A percentile compares a stretch with the other conserved stretches of the same genome.
These are phyloP conservation scores for Anhinga anhinga DNA, from an alignment of 2,113 vertebrate genomes.

Conservation along the genomic window DNA sequence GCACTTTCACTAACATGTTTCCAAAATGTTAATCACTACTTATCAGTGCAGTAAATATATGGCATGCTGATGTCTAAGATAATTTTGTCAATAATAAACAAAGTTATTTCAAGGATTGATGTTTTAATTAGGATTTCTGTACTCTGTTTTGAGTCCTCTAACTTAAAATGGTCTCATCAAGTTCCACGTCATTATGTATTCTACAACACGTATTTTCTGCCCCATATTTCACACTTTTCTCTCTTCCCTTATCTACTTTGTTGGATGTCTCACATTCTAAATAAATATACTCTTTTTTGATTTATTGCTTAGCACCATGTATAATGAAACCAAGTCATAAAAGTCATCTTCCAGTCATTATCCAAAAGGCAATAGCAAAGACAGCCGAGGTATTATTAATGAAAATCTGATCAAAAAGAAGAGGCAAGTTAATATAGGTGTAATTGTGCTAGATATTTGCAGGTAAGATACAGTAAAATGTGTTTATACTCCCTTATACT, in stretches of 20 bases:
- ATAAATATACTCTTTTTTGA: slow-evolving; percentile 5
- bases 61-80: background rate
- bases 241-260: background rate
- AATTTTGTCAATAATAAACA: background rate
- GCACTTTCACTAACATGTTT: background rate
- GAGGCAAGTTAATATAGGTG: background rate
- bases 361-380: background rate
- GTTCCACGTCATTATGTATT: background rate
- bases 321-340: slow-evolving; percentile 26
- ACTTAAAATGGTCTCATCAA: background rate
- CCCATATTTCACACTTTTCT: background rate
- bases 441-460: background rate
- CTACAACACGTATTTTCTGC: background rate
- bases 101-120: background rate
- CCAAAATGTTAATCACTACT: background rate
- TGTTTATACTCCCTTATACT: background rate
- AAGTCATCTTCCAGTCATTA: background rate
- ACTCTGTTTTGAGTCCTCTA: background rate
- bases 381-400: background rate
- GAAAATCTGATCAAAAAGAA: background rate
- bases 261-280: background rate
- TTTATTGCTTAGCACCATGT: background rate
- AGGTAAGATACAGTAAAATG: background rate
- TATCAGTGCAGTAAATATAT: background rate
- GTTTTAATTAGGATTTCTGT: slow-evolving; percentile 2